Conservation (phyloP, 2,797 vertebrate genomes). For the Onychomys torridus region DNA sequence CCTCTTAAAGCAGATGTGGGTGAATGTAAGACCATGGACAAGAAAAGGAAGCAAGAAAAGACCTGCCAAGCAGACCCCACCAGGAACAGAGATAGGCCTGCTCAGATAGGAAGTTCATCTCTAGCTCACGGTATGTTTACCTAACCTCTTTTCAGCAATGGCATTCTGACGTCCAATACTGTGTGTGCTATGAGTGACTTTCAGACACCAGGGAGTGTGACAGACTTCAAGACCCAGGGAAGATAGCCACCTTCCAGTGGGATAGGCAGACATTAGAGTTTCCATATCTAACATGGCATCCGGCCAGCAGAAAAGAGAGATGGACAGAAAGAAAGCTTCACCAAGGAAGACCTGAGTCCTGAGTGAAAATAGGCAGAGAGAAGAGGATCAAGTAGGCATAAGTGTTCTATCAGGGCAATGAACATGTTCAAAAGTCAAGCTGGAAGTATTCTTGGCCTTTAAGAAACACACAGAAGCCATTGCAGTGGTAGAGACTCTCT, state of each 20-base stretch:
- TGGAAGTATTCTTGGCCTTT: neutral
- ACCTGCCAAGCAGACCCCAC: neutral
- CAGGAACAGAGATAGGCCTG: neutral
- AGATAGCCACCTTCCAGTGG: neutral
- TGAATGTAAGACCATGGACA: neutral
- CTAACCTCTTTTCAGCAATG: neutral
- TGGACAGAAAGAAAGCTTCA: accelerated
- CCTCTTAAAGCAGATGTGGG: neutral
- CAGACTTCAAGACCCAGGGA: neutral
- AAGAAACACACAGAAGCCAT: neutral
- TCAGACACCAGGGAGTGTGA: neutral
- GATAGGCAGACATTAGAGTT: neutral
- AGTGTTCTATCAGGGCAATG: neutral
- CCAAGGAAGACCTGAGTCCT: neutral
- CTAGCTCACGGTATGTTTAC: neutral
- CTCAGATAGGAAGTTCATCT: neutral
- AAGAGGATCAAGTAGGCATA: neutral
- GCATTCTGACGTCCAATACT: neutral
- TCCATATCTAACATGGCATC: neutral
- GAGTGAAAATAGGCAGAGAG: neutral
- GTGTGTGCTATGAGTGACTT: neutral
- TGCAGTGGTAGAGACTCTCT: neutral
- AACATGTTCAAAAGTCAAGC: neutral
- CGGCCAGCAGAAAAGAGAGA: neutral
- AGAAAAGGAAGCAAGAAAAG: neutral